phyloP scores from a whole-genome alignment of 2,888 invertebrate genomes.

The Amphipoea lucens region DNA sequence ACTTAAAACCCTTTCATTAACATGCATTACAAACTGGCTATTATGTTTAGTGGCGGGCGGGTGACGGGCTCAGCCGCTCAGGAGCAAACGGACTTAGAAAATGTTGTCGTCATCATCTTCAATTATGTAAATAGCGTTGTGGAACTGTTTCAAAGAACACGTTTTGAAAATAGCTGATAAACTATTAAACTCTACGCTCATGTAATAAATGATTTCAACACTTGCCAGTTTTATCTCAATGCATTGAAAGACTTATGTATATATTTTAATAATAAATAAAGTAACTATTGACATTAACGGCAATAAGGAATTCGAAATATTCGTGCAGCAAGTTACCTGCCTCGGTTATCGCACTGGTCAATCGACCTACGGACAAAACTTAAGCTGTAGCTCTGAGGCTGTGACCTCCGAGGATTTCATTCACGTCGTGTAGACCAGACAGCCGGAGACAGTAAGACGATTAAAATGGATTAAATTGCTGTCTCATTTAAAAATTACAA shows the following conservation, averaged over 20 bases:
- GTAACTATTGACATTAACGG: slow-evolving; percentile 27
- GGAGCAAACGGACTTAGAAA: slow-evolving; percentile 33
- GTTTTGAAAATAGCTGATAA: neutral
- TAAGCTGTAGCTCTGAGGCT: slow-evolving; percentile 35
- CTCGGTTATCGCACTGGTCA: slow-evolving; percentile 56
- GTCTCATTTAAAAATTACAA: slow-evolving; percentile 13
- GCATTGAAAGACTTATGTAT: slow-evolving; percentile 4
- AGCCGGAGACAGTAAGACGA: slow-evolving; percentile 27
- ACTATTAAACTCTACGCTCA: neutral
- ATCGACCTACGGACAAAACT: slow-evolving; percentile 59
- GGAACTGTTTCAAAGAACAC: slow-evolving; percentile 10
- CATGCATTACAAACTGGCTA: slow-evolving; percentile 49
- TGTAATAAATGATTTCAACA: slow-evolving; percentile 10
- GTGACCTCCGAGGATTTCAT: slow-evolving; percentile 51
- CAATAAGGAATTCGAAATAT: slow-evolving; percentile 58
- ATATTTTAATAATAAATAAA: slow-evolving; percentile 18
- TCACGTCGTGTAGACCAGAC: slow-evolving; percentile 19
- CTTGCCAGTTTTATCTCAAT: slow-evolving; percentile 9
- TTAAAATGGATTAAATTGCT: slow-evolving; percentile 27
- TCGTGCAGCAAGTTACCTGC: slow-evolving; percentile 54
- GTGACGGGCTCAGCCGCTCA: slow-evolving; percentile 11
- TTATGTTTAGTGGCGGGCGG: slow-evolving; percentile 54
- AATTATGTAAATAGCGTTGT: slow-evolving; percentile 20
- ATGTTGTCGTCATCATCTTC: slow-evolving; percentile 23
- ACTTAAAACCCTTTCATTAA: slow-evolving; percentile 64